Percentiles rank a stretch among this genome's conserved stretches.
Conservation (phyloP, 2,113 vertebrate genomes). For the Lepus europaeus region DNA sequence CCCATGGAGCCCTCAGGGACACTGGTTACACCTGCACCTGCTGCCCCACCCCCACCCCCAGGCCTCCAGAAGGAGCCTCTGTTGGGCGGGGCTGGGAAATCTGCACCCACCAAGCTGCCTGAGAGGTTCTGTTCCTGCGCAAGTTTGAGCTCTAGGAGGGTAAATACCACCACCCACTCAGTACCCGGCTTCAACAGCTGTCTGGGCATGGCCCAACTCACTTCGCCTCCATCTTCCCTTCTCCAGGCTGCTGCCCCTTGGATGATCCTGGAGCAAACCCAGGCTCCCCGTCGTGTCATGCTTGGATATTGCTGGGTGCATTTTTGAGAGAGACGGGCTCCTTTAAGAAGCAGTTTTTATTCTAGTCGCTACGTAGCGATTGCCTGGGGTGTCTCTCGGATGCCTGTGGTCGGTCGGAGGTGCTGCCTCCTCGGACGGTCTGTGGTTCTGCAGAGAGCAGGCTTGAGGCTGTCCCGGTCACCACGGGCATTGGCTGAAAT, state of each 20-base stretch:
- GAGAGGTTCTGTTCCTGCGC: not conserved
- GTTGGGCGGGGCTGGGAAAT: not conserved
- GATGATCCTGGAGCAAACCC: not conserved
- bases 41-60: not conserved
- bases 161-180: accelerated
- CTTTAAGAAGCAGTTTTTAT: not conserved
- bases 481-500: not conserved
- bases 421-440: not conserved
- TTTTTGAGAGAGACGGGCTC: not conserved
- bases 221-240: accelerated
- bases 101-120: not conserved
- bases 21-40: not conserved
- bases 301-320: not conserved
- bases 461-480: not conserved
- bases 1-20: not conserved
- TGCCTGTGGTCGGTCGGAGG: not conserved
- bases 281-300: not conserved
- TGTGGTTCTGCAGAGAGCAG: accelerated
- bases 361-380: not conserved
- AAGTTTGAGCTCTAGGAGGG: not conserved
- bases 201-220: accelerated
- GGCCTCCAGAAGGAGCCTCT: not conserved
- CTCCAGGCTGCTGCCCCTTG: not conserved
- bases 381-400: not conserved
- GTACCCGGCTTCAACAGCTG: accelerated